Conservation (phyloP, 2,888 invertebrate genomes). For the Ectobius pallidus region DNA sequence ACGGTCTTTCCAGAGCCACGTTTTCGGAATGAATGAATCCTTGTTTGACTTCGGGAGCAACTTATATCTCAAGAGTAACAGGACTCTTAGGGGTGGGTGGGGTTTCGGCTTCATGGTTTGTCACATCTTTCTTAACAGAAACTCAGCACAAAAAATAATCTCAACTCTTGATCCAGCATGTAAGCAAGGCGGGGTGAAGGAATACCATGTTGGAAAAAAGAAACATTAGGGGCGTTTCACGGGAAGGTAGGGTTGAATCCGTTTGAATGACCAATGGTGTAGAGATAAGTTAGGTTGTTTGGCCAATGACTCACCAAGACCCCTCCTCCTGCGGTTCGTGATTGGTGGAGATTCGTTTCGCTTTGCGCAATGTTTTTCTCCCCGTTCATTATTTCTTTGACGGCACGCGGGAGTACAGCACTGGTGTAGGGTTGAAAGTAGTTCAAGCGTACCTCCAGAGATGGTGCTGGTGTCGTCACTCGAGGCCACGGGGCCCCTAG, state of each 20-base stretch:
- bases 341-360: neutral
- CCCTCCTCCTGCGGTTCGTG: neutral
- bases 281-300: too few relatives aligned
- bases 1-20: neutral
- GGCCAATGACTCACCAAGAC: neutral
- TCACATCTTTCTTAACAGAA: too few relatives aligned
- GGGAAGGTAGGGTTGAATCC: neutral
- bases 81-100: neutral
- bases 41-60: slow-evolving; percentile 10
- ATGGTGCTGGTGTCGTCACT: too few relatives aligned
- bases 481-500: too few relatives aligned
- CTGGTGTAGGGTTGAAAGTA: too few relatives aligned
- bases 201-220: neutral
- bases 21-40: slow-evolving; percentile 13
- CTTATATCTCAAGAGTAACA: too few relatives aligned
- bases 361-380: neutral
- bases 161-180: neutral
- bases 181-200: neutral
- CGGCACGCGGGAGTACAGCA: too few relatives aligned
- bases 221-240: neutral
- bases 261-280: neutral
- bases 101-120: neutral
- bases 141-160: neutral
- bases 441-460: too few relatives aligned
- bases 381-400: neutral